Evolutionary conservation across 2,113 vertebrate genomes (phyloP).

Genomic region (Nymphicus hollandicus): DNA sequence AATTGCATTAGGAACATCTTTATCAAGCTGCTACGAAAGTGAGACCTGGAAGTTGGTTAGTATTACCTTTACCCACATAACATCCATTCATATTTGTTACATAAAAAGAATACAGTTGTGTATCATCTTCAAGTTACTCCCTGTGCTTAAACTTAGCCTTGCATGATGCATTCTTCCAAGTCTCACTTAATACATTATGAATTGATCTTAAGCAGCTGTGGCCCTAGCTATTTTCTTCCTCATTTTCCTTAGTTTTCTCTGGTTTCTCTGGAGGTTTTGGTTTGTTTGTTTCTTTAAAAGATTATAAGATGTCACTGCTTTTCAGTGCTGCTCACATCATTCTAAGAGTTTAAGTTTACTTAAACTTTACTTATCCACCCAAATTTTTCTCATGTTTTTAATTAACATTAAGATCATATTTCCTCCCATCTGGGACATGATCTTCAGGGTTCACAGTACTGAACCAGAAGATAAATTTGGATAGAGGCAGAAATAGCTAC

Average conservation of each 20-base stretch:
- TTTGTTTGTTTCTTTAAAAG: not conserved
- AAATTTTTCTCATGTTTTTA: not conserved
- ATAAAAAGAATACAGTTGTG: not conserved
- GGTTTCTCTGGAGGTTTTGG: not conserved
- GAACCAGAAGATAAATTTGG: not conserved
- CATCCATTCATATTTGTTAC: not conserved
- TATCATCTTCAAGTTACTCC: not conserved
- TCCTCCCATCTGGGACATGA: not conserved
- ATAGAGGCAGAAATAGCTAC: not conserved
- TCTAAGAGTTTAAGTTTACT: not conserved
- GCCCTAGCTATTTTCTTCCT: not conserved
- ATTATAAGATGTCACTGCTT: not conserved
- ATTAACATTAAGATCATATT: not conserved
- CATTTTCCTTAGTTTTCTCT: not conserved
- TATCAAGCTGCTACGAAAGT: not conserved
- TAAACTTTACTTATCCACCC: not conserved
- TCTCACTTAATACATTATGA: not conserved
- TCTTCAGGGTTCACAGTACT: not conserved
- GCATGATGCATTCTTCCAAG: not conserved
- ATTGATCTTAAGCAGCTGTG: not conserved
- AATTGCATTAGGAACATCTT: not conserved
- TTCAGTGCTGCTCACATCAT: not conserved
- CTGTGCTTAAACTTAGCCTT: not conserved
- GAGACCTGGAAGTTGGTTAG: not conserved
- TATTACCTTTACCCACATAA: not conserved